Conservation (phyloP, 2,797 vertebrate genomes). For the Micropoecilia bifurca region DNA sequence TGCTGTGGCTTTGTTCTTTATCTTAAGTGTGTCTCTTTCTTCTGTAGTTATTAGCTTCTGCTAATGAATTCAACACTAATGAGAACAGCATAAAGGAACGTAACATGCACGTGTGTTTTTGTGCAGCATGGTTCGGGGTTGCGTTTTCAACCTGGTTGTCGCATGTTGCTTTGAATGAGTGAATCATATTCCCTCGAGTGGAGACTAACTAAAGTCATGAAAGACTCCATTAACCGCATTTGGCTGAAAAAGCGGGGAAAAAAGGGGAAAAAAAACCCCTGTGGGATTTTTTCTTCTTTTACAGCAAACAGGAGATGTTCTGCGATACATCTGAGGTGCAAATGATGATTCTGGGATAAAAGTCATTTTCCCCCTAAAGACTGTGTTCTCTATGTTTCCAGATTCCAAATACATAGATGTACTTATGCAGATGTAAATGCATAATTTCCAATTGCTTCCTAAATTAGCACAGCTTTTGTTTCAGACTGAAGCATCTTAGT, state of each 20-base stretch:
- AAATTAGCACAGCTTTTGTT: background rate
- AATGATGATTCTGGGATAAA: background rate
- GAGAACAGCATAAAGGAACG: background rate
- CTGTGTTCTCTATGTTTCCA: background rate
- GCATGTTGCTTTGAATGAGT: background rate
- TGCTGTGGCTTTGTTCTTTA: background rate
- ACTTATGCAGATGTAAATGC: background rate
- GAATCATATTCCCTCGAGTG: background rate
- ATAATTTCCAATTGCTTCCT: background rate
- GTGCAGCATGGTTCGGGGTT: background rate
- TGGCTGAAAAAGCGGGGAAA: slow-evolving; percentile 78
- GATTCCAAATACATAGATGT: background rate
- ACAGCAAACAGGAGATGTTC: slow-evolving; percentile 76
- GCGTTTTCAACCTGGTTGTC: background rate
- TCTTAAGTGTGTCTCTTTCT: background rate
- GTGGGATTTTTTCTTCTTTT: slow-evolving; percentile 76
- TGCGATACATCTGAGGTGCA: slow-evolving; percentile 85
- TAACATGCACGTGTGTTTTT: background rate
- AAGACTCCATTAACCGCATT: slow-evolving; percentile 89
- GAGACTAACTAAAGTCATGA: slow-evolving; percentile 75
- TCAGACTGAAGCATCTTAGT: background rate
- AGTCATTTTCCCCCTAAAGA: background rate
- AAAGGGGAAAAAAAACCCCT: slow-evolving; percentile 72
- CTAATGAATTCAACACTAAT: background rate
- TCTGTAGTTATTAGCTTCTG: background rate